phyloP scores from a whole-genome alignment of 2,113 vertebrate genomes.

The Pelecanus crispus region DNA sequence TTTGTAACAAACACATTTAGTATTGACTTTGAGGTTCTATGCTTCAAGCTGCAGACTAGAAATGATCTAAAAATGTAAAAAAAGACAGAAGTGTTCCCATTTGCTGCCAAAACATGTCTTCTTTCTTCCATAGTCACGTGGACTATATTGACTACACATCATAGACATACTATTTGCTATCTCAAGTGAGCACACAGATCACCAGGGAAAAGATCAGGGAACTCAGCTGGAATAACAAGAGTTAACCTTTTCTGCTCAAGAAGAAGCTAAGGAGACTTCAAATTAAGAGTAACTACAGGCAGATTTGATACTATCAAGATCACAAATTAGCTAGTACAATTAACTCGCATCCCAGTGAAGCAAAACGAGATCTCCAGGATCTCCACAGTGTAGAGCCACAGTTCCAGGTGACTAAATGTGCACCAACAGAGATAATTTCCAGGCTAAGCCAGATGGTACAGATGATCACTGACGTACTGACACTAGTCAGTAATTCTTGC shows the following conservation, averaged over 20 bases:
- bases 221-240: not conserved
- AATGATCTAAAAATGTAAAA: not conserved
- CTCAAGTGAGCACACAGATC: not conserved
- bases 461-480: too few relatives aligned
- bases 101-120: not conserved
- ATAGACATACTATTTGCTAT: not conserved
- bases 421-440: not conserved
- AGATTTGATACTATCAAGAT: not conserved
- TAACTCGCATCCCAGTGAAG: not conserved
- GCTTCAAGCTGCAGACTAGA: not conserved
- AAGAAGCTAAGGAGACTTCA: not conserved
- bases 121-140: not conserved
- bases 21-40: not conserved
- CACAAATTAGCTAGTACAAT: not conserved
- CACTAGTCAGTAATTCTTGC: not conserved
- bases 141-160: not conserved
- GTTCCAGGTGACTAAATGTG: not conserved
- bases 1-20: conserved; percentile 21
- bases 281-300: not conserved
- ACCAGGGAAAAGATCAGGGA: not conserved
- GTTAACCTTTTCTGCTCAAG: not conserved
- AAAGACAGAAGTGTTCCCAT: not conserved
- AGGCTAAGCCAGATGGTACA: rapidly evolving
- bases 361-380: not conserved
- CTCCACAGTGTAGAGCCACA: not conserved